Base-by-base conservation (phyloP, 2,888 invertebrate species). In the Nomada goodeniana region DNA sequence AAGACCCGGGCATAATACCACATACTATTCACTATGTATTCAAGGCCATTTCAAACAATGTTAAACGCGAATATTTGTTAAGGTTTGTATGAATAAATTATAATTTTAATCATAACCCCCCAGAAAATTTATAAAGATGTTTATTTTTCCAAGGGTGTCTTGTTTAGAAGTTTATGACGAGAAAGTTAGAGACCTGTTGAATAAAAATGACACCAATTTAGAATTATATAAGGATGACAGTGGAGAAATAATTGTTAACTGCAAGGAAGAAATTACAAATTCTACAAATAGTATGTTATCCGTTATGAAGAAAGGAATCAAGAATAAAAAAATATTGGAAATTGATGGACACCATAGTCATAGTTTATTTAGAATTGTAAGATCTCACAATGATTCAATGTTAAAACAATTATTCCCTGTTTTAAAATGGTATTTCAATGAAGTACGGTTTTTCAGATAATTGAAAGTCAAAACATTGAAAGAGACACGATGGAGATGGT, bases 81-180 rank as follows among this genome's bases (percentile, higher is more conserved):
- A 95, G 96, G 96, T 96, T 89, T 60, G 42, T 74, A 26, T 42
- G 15, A 5, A 23, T 9, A 18, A 52, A 29, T 11, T 42, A 29
- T 13, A 55, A 15, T 18, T 50, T 10, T 26, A 11, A 20, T 1
- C 9, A 36, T 15, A 53, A 52, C 15, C 20, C n/a, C n/a, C 4
- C 4, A 10, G 13, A 20, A 0, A n/a, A 20, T 20, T 42, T 2
- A n/a, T 29, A 23, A 18, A 55, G 11, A 15, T 23, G 1, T 59
- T 26, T 36, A n/a, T 50, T 29, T 23, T 82, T 82, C 82, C 67
- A 91, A 96, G 98, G 90, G 96, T 97, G 52, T 97, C 97, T 0
- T 98, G 97, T 91, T 95, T 98, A 84, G 98, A 98, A 94, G 97
- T 98, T 68, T 98, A 98, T 92, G 98, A 98, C 94, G 98, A 98